Evolutionary conservation across 92 coral and sea anemone species (phyloP), one percentile per base, ranked within the genome.

Genomic region (Nematostella vectensis): DNA sequence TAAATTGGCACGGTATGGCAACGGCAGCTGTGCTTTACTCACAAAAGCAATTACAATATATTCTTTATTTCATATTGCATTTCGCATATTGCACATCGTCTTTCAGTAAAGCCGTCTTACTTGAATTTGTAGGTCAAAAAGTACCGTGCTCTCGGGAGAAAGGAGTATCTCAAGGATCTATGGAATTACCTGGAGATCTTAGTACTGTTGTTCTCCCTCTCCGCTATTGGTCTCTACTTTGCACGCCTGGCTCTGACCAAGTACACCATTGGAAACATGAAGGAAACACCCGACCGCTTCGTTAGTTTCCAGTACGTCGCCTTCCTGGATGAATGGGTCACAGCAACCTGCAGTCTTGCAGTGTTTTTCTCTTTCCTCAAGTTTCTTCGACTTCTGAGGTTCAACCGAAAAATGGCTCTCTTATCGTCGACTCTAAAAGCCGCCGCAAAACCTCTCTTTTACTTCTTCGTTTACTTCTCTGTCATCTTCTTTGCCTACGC

Each of bases 291-390:
- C 0, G 65, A 52, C 30, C 16, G 29, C 8, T 85, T 69, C 29
- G 78, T 85, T 8, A 85, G 95, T 27, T 85, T 85, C 67, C 97
- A 89, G 36, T 89, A 89, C 71, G 97, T 76, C 0, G 97, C 97
- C 1, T 79, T 79, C 66, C 53, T 81, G 29, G 97, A 89, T 30
- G 87, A 89, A 45, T 89, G 97, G 97, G 88, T 87, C 25, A 59
- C 97, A 9, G 88, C 83, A 29, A 77, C 87, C 13, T 67, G 82
- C 19, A 87, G 82, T 4, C 57, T 85, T 29, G 97, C 97, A 0
- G 97, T 89, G 62, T 89, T 89, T 58, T 81, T 89, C 72, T 74
- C 97, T 25, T 70, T 89, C 53, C 42, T 89, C 57, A 89, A 89
- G 64, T 81, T 87, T 40, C 78, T 89, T 0, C 89, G 97, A 22